A percentile compares a stretch with the other conserved stretches of the same genome.
Conservation (phyloP, 2,888 invertebrate species). For the Alitta virens region DNA sequence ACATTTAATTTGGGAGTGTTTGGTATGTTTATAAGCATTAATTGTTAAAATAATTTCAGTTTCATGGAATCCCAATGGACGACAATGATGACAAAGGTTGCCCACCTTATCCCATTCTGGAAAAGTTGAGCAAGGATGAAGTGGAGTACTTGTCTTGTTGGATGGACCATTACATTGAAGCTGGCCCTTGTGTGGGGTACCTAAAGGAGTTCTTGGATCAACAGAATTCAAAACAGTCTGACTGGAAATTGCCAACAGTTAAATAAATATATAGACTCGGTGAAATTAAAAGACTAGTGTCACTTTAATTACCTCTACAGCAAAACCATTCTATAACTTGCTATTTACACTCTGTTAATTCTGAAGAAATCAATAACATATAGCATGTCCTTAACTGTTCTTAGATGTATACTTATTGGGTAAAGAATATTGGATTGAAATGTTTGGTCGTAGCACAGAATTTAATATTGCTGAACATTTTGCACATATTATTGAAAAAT, state of each 20-base stretch:
- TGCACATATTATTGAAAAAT: too few species aligned
- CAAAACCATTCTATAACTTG: too few species aligned
- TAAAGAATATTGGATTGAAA: too few species aligned
- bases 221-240: background rate
- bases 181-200: background rate
- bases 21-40: background rate
- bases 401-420: too few species aligned
- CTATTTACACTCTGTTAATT: too few species aligned
- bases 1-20: background rate
- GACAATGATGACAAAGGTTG: constrained; percentile 1
- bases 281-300: too few species aligned
- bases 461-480: too few species aligned
- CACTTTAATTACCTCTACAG: too few species aligned
- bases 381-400: too few species aligned
- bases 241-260: background rate
- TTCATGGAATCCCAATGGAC: background rate
- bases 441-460: too few species aligned
- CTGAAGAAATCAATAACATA: too few species aligned
- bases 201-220: background rate
- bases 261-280: too few species aligned
- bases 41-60: constrained; percentile 1
- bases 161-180: background rate
- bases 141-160: background rate
- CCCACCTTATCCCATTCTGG: background rate
- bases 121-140: background rate